A percentile compares a stretch with the other conserved stretches of the same genome.
These are phyloP conservation scores for Zeus faber DNA, from an alignment of 2,113 vertebrate species.

Conservation along the genomic window DNA sequence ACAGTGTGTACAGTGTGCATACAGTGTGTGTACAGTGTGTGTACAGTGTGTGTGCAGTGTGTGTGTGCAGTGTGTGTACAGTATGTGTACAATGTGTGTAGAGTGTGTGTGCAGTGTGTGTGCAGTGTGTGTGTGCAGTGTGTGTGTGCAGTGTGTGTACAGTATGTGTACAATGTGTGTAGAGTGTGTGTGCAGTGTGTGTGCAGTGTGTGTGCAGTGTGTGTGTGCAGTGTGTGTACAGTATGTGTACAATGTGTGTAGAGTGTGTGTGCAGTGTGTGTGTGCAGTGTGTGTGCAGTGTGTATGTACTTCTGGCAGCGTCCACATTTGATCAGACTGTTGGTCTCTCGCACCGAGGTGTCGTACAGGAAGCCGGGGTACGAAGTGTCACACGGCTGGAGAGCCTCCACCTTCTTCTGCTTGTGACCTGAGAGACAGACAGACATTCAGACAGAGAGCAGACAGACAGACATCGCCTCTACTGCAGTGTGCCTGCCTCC, in stretches of 20 bases:
- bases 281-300: neutral
- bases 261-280: constrained; percentile 17
- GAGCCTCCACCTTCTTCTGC: constrained; percentile 82
- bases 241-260: constrained; percentile 18
- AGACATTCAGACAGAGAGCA: constrained; percentile 9
- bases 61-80: no score
- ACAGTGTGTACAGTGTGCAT: no score
- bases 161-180: no score
- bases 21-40: neutral
- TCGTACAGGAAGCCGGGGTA: constrained; percentile 89
- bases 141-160: constrained; percentile 1
- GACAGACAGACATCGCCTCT: neutral
- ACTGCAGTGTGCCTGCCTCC: no score
- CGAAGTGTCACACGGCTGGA: constrained; percentile 89
- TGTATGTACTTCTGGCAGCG: constrained; percentile 87
- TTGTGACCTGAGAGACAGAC: constrained; percentile 77
- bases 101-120: constrained; percentile 20
- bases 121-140: constrained; percentile 67
- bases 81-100: constrained; percentile 7
- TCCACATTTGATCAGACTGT: constrained; percentile 87
- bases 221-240: constrained; percentile 1
- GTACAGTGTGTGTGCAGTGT: constrained; percentile 5
- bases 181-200: neutral
- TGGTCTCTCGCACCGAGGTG: constrained; percentile 81
- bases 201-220: neutral